Base-by-base conservation (phyloP, 2,797 vertebrate genomes). In the Gadopsis marmoratus region DNA sequence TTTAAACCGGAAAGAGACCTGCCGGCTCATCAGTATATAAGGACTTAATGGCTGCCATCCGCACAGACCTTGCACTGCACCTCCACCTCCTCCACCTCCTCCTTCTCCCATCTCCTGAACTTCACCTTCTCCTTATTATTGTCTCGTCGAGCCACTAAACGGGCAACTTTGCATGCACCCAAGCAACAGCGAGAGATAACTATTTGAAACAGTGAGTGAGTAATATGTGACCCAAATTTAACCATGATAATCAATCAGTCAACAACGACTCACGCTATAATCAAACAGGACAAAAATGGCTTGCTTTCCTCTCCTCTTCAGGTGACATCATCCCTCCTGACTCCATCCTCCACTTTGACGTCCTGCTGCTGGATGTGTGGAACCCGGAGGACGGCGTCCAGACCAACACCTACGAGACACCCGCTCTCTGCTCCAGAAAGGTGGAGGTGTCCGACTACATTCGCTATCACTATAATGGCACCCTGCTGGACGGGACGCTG, bases 391-490 rank as follows among this genome's bases (percentile, higher is more conserved):
- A 99, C 0, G 92, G 96, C 66, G 96, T 99, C 79, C 95, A 98
- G 91, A 87, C 93, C 89, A 93, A 97, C 68, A 97, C 96, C 17
- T 98, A 98, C 73, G 91, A 97, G 92, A 96, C 85, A 1, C 97
- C 98, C 0, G 76, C 95, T 5, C 88, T 76, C 54, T 99, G 98
- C 82, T 75, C 89, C 63, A 96, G 98, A 47, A 96, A 96, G 48
- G 96, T 98, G 54, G 94, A 98, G 92, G 97, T 99, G 71, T 99
- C 98, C 0, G 98, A 99, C 90, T 99, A 97, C 4, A 94, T 99
- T 3, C 96, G 98, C 10, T 99, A 99, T 75, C 98, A 99, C 90
- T 99, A 99, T 90, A 99, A 99, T 0, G 98, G 98, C 21, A 98
- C 98, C 0, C 95, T 99, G 88, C 86, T 99, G 68, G 98, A 99